Base-by-base conservation (phyloP, 2,888 invertebrate genomes). In the Rhopalosiphum nymphaeae region DNA sequence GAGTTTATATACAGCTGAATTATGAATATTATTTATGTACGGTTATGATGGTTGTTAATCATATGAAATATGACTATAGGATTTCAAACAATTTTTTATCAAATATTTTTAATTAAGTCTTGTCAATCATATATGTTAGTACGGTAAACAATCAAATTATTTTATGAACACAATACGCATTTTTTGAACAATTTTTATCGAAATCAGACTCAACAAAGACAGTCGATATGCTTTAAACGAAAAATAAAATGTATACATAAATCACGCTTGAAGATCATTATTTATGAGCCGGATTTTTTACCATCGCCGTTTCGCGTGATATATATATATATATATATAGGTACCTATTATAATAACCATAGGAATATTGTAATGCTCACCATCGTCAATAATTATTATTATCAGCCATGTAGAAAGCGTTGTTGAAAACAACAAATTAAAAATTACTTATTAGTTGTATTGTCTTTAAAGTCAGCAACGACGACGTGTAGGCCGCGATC, bases 241-340 rank as follows among this genome's bases (percentile, higher is more conserved):
- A 78, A 36, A 36, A 21, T 78, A 84, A 78, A 53, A 91, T 53
- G 36, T 11, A 46, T 29, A 26, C 57, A 78, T 91, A 91, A 91
- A 91, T 91, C 84, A 91, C 91, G 53, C 26, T 42, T 53, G 53
- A 13, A 16, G 78, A 26, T 53, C 11, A 29, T 91, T 91, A 91
- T 91, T 91, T 91, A 91, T 91, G 78, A 53, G 84, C 42, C 78
- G 36, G 25, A n/a, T 91, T 53, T 46, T 90, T 84, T 84, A 78
- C 49, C 26, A 42, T n/a, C n/a, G n/a, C 87, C 36, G 21, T 78
- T 88, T 88, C n/a, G 36, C 36, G 78, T 21, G 87, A 53, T 88
- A 36, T 29, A 85, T 85, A 36, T n/a, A 16, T 46, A 7, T 46
- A 7, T 44, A 44, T 44, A 44, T 44, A 3, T 46, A n/a, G 53